Percentiles rank a stretch among this genome's conserved stretches.
Conservation (phyloP, 2,797 vertebrate genomes). For the Pelodytes ibericus region DNA sequence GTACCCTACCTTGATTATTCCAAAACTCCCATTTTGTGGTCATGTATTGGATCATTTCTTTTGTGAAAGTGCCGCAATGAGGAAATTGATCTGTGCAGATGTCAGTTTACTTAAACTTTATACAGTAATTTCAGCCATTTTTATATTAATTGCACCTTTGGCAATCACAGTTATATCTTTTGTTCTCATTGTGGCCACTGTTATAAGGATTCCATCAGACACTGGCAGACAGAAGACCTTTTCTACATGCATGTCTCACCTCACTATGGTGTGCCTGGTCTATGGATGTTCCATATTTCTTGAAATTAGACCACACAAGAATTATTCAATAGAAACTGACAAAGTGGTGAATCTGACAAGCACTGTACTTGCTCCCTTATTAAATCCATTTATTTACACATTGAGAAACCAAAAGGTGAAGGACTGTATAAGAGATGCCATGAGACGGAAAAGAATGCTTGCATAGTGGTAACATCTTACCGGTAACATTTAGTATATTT, state of each 20-base stretch:
- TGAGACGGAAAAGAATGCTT: neutral
- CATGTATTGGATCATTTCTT: slow-evolving; percentile 17
- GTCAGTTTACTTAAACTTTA: neutral
- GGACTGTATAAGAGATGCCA: slow-evolving; percentile 43
- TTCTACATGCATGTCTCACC: slow-evolving; percentile 43
- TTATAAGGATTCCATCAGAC: slow-evolving; percentile 7
- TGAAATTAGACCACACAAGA: slow-evolving; percentile 59
- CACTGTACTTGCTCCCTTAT: slow-evolving; percentile 56
- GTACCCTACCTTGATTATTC: neutral
- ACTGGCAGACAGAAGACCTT: slow-evolving; percentile 36
- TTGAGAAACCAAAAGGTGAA: slow-evolving; percentile 59
- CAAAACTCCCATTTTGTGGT: slow-evolving; percentile 2
- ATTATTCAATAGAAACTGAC: slow-evolving; percentile 58
- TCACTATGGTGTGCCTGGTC: slow-evolving; percentile 15
- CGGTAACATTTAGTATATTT: too few relatives aligned
- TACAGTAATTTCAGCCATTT: neutral
- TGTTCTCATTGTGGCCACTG: slow-evolving; percentile 20
- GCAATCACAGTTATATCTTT: slow-evolving; percentile 28
- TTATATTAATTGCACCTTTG: slow-evolving; percentile 13
- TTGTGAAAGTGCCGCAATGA: slow-evolving; percentile 48
- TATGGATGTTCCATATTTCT: slow-evolving; percentile 54
- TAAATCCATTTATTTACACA: slow-evolving; percentile 62
- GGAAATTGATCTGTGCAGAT: slow-evolving; percentile 16
- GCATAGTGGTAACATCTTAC: too few relatives aligned
- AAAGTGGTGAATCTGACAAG: slow-evolving; percentile 57